phyloP scores from a whole-genome alignment of 92 coral and sea anemone genomes.

The Parazoanthus darwini region DNA sequence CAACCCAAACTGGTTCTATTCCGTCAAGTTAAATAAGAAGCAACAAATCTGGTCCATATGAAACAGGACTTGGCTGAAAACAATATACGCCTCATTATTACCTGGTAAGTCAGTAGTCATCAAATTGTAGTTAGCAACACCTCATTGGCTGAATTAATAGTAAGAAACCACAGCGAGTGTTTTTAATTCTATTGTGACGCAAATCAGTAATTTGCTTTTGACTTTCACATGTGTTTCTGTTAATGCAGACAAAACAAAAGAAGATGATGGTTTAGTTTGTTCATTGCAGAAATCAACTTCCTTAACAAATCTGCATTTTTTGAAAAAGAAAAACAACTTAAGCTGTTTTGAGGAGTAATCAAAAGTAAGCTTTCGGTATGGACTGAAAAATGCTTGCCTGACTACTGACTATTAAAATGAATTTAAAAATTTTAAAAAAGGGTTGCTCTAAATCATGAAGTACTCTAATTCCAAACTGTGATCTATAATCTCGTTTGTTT shows the following conservation, averaged over 20 bases:
- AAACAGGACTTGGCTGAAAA: background rate
- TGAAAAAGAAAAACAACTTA: background rate
- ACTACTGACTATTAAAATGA: too few relatives aligned
- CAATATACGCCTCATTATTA: background rate
- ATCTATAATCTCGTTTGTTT: background rate
- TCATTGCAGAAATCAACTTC: background rate
- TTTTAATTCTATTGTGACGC: conserved; percentile 26
- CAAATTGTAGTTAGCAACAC: background rate
- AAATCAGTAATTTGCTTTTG: conserved; percentile 24
- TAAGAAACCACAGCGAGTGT: background rate
- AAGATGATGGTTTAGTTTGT: background rate
- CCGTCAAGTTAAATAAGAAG: background rate
- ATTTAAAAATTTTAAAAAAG: background rate
- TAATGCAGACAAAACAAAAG: conserved; percentile 9
- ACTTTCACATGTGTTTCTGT: conserved; percentile 21
- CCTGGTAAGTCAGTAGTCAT: background rate
- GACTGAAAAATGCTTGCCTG: background rate
- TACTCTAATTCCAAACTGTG: background rate
- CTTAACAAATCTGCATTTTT: conserved; percentile 1
- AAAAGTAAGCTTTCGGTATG: background rate
- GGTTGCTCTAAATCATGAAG: background rate
- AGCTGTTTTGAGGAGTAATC: background rate
- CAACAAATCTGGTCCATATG: too few relatives aligned
- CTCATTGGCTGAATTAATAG: background rate
- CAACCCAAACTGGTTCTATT: background rate